A percentile compares a stretch with the other conserved stretches of the same genome.
Evolutionary conservation across 2,888 invertebrate species (phyloP).

Genomic region (Pegoplata infirma): DNA sequence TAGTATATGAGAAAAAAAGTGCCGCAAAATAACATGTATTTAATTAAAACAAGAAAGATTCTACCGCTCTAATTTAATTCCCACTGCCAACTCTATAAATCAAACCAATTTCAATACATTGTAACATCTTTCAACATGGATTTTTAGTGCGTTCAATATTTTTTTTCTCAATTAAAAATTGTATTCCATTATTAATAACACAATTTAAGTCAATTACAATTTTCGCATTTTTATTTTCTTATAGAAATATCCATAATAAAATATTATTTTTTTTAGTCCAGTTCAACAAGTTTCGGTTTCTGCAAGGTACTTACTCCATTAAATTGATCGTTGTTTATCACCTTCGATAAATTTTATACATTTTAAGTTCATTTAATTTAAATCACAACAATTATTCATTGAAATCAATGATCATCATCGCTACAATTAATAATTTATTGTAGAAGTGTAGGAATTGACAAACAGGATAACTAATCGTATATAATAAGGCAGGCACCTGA

Average conservation of each 20-base stretch:
- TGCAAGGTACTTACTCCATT: no score
- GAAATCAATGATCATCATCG: slow-evolving; percentile 62
- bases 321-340: slow-evolving; percentile 58
- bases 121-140: slow-evolving; percentile 22
- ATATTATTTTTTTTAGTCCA: no score
- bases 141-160: slow-evolving; percentile 45
- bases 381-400: slow-evolving; percentile 64
- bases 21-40: no score
- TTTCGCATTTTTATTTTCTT: neutral
- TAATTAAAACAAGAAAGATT: no score
- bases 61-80: no score
- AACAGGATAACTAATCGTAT: slow-evolving; percentile 63
- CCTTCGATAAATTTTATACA: slow-evolving; percentile 54
- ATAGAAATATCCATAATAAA: neutral
- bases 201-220: slow-evolving; percentile 61
- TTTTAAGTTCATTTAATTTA: slow-evolving; percentile 59
- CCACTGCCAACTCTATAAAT: neutral
- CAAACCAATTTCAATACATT: slow-evolving; percentile 4
- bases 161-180: slow-evolving; percentile 59
- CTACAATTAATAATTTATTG: slow-evolving; percentile 63
- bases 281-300: slow-evolving; percentile 21
- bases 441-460: slow-evolving; percentile 63
- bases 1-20: no score
- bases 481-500: slow-evolving; percentile 62
- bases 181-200: slow-evolving; percentile 57